Evolutionary conservation across 2,797 vertebrate genomes (phyloP).

Genomic region (Manis javanica): DNA sequence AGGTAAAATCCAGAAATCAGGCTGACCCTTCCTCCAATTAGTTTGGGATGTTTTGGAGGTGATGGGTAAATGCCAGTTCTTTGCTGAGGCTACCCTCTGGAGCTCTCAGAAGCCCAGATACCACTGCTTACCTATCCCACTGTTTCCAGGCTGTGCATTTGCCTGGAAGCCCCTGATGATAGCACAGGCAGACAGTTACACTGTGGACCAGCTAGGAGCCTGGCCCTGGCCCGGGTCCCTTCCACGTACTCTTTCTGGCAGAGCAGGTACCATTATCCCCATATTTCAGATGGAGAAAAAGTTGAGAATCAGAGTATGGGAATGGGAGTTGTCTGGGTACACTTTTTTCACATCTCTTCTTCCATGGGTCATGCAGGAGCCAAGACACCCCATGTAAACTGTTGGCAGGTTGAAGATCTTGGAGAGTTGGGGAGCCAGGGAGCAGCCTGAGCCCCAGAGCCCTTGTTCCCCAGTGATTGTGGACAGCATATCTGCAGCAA

Average conservation of each 20-base stretch:
- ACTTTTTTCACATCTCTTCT: not conserved
- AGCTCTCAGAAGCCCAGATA: not conserved
- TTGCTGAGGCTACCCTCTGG: not conserved
- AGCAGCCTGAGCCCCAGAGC: not conserved
- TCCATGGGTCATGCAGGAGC: rapidly evolving
- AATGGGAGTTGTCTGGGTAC: not conserved
- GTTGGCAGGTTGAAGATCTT: not conserved
- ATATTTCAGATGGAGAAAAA: not conserved
- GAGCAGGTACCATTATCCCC: not conserved
- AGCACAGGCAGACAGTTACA: not conserved
- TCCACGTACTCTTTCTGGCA: not conserved
- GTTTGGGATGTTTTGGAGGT: not conserved
- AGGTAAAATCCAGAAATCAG: not conserved
- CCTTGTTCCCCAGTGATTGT: not conserved
- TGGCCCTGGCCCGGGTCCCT: rapidly evolving
- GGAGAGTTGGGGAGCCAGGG: not conserved
- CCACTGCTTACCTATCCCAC: not conserved
- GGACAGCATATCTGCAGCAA: rapidly evolving
- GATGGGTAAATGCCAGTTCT: rapidly evolving
- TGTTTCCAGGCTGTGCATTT: not conserved
- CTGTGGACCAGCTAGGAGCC: not conserved
- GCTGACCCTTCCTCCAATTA: not conserved
- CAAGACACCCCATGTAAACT: not conserved
- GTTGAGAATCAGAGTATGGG: not conserved
- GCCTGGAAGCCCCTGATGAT: not conserved